Evolutionary conservation across 2,797 vertebrate species (phyloP).

Genomic region (Potorous gilbertii): DNA sequence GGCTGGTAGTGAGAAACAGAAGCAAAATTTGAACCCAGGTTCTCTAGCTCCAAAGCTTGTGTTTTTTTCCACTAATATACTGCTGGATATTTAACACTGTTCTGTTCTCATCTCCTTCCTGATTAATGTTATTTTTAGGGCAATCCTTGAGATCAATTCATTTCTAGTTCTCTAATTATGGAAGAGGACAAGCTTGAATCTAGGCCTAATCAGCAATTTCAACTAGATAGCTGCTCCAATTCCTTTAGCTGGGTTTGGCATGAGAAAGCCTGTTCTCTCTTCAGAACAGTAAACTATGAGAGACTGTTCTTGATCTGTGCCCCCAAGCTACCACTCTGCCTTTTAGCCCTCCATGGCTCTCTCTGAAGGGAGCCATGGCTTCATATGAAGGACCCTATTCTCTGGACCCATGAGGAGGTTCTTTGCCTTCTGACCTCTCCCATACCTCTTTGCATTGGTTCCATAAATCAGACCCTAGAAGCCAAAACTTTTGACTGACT

Average conservation of each 20-base stretch:
- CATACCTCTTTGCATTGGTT: neutral
- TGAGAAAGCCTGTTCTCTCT: neutral
- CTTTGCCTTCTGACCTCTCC: neutral
- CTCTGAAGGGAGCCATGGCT: neutral
- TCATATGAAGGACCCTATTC: neutral
- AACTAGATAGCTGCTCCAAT: neutral
- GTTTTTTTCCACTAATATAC: neutral
- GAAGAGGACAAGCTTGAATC: neutral
- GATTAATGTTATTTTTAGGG: neutral
- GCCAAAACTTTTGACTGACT: neutral
- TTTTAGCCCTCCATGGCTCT: neutral
- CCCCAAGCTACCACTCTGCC: neutral
- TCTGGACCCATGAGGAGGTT: neutral
- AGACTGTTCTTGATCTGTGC: neutral
- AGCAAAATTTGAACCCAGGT: neutral
- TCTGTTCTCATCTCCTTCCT: neutral
- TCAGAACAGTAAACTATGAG: neutral
- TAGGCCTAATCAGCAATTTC: neutral
- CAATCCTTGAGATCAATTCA: neutral
- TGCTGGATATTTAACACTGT: neutral
- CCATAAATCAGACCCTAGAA: neutral
- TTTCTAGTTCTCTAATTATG: neutral
- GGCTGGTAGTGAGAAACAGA: neutral
- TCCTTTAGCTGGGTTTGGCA: neutral
- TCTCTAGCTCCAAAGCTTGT: neutral